Base-by-base conservation (phyloP, 2,113 vertebrate species). In the Hippocampus mohnikei region DNA sequence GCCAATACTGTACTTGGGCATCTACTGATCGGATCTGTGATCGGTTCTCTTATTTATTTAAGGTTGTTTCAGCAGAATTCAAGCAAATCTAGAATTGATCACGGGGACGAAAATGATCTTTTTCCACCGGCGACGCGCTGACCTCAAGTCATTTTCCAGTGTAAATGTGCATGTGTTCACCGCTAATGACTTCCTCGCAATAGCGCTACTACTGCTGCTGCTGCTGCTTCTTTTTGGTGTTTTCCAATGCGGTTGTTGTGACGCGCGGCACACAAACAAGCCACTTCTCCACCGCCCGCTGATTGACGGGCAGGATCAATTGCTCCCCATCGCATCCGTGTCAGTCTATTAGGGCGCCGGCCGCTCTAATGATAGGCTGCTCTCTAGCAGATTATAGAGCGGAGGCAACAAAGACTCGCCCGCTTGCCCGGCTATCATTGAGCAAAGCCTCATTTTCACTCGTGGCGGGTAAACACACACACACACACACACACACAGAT, bases 251-350 rank as follows among this genome's bases (percentile, higher is more conserved):
- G 77, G 89, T 87, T 90, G 88, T 83, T 55, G 66, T 76, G 81
- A 81, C 76, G 81, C 66, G 71, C 80, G 84, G 85, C 10, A 44
- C 81, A 91, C 87, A 90, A 90, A 91, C 84, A 88, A 90, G 85
- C 80, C 87, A 82, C 86, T 91, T 91, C 87, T 88, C 70, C 41
- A 77, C 88, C 82, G 74, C 81, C 80, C 70, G 74, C 88, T 93
- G 91, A 92, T 92, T 93, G 92, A 91, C 92, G 90, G 87, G 88
- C 86, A 85, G 89, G 92, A 91, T 91, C 92, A 92, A 92, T 92
- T 92, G 90, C 88, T 92, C 90, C 83, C 87, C 82, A 90, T 92
- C 84, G 90, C 91, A 92, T 92, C 92, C 84, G 86, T 92, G 92
- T 93, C 91, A 91, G 85, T 91, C 90, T 89, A 91, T 92, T 92